These are phyloP conservation scores for Odobenus rosmarus DNA, from an alignment of 2,113 vertebrate species.

Conservation along the genomic window DNA sequence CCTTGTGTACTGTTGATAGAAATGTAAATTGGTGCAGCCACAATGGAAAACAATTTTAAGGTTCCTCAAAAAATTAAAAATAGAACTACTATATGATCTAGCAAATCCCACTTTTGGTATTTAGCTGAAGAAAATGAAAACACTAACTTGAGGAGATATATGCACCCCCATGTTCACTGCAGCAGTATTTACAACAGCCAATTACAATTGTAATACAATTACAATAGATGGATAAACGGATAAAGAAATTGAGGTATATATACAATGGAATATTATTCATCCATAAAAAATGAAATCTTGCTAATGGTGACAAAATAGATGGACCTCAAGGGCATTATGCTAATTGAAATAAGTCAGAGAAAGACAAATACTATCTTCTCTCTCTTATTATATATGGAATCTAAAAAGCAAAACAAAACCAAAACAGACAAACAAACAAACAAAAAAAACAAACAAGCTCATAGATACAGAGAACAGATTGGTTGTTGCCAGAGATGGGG, in stretches of 20 bases:
- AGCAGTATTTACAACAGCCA: too few species aligned
- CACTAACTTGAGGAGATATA: not conserved
- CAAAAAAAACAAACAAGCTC: not conserved
- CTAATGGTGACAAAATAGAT: not conserved
- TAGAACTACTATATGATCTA: not conserved
- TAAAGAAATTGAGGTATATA: too few species aligned
- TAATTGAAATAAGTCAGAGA: not conserved
- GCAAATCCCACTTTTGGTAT: not conserved
- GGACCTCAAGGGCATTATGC: not conserved
- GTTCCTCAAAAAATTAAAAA: not conserved
- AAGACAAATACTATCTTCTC: not conserved
- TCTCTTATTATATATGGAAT: not conserved
- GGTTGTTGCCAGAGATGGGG: not conserved
- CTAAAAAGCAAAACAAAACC: not conserved
- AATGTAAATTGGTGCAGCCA: not conserved
- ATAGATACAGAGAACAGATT: not conserved
- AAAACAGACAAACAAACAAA: not conserved
- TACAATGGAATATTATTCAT: too few species aligned
- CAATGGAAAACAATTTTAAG: not conserved
- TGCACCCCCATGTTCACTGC: not conserved
- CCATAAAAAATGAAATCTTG: too few species aligned
- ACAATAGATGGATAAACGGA: too few species aligned
- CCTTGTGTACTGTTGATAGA: not conserved
- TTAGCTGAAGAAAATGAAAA: not conserved
- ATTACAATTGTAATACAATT: too few species aligned